Conservation (phyloP, 1,140 invertebrate species). For the Lasaia peninsularis region DNA sequence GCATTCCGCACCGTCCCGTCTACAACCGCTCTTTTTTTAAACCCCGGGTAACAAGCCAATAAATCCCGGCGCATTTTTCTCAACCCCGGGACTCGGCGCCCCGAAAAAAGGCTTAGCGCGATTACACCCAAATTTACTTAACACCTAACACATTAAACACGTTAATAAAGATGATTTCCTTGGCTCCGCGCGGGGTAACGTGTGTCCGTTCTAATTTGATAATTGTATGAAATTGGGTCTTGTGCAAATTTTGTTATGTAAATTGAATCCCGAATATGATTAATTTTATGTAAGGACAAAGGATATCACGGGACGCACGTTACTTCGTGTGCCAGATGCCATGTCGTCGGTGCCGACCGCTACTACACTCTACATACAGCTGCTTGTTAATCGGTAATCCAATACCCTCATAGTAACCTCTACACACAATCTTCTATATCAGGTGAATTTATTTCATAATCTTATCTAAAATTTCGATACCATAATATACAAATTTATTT, state of each 20-base stretch:
- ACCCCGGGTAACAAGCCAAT: slow-evolving; percentile 73
- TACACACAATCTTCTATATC: too few relatives aligned
- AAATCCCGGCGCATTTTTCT: slow-evolving; percentile 70
- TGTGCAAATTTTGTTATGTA: slow-evolving; percentile 61
- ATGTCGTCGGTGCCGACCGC: not conserved
- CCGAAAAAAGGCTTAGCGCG: slow-evolving; percentile 64
- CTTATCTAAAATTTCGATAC: too few relatives aligned
- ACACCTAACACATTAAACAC: slow-evolving; percentile 68
- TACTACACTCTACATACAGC: slow-evolving; percentile 48
- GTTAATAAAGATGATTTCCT: slow-evolving; percentile 69
- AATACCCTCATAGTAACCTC: too few relatives aligned
- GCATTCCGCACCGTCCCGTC: slow-evolving; percentile 51
- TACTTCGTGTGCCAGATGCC: slow-evolving; percentile 37
- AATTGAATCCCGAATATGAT: slow-evolving; percentile 65
- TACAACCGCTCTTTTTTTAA: slow-evolving; percentile 63
- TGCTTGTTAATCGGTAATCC: slow-evolving; percentile 31
- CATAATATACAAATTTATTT: too few relatives aligned
- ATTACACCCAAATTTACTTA: slow-evolving; percentile 77
- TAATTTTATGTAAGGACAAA: slow-evolving; percentile 58
- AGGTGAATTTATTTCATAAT: too few relatives aligned
- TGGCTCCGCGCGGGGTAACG: slow-evolving; percentile 38
- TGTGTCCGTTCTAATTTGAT: slow-evolving; percentile 61
- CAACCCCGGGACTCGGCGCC: slow-evolving; percentile 35
- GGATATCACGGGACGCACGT: slow-evolving; percentile 35
- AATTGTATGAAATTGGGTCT: slow-evolving; percentile 54